Base-by-base conservation (phyloP, 2,888 invertebrate genomes). In the Isoperla grammatica region DNA sequence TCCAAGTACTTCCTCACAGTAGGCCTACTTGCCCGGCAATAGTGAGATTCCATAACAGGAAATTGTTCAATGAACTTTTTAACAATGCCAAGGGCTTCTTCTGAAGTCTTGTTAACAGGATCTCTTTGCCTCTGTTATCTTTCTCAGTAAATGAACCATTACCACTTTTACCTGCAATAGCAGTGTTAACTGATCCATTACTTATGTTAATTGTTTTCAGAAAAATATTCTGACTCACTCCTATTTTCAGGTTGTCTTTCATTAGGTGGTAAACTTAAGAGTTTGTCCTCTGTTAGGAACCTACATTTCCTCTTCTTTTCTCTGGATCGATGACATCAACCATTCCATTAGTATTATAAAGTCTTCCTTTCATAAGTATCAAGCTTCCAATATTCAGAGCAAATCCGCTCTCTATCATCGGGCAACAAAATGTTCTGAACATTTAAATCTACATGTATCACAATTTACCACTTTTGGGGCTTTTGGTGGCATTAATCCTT, bases 31-130 rank as follows among this genome's bases (percentile, higher is more conserved):
- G 61, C 64, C 35, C 64, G 45, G 13, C 56, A 61, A 37, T 64
- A 66, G 42, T 67, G 64, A 4, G 63, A 63, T 56, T 66, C 64
- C 58, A 65, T 64, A 13, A 48, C 56, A 12, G 65, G 64, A 60
- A 66, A 68, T 57, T 62, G 62, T 23, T 63, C 63, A 40, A 67
- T 66, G 45, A 66, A 65, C 2, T 35, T 48, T 57, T 65, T 65
- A 4, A 66, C 66, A 23, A 43, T 57, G 46, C 49, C 54, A 11
- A 65, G 40, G 22, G 61, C 64, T 39, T 20, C 61, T 35, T 48
- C 46, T 43, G 59, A 59, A 9, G 64, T 67, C 63, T 66, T 65
- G 61, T 67, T 67, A 17, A 46, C 20, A 6, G 66, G 64, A 48
- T 55, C 57, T 11, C 61, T 55, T 59, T 62, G 15, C 65, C 67